These are phyloP conservation scores for Oncorhynchus nerka DNA, from an alignment of 2,113 vertebrate genomes.

Conservation along the genomic window DNA sequence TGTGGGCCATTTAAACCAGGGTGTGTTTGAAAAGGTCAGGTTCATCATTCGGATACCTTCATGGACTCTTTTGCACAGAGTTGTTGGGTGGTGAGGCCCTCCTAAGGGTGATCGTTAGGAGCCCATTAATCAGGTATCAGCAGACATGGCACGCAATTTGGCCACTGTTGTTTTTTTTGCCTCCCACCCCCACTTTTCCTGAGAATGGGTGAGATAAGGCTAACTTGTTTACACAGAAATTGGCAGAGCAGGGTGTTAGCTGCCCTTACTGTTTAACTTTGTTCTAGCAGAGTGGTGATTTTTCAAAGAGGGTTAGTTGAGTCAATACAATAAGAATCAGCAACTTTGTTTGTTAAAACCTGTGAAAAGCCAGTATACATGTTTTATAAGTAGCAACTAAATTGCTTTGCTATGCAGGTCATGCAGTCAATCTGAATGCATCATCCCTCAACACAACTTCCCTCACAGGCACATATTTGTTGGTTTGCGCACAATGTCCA, in stretches of 20 bases:
- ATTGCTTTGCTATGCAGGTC: too few relatives aligned
- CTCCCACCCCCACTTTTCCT: background rate
- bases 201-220: background rate
- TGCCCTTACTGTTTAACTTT: background rate
- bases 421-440: too few relatives aligned
- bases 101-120: slow-evolving; percentile 27
- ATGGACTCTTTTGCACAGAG: slow-evolving; percentile 22
- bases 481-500: too few relatives aligned
- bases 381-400: too few relatives aligned
- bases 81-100: slow-evolving; percentile 4
- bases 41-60: slow-evolving; percentile 30
- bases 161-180: background rate
- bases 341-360: too few relatives aligned
- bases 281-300: too few relatives aligned
- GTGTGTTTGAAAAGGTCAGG: slow-evolving; percentile 44
- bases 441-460: too few relatives aligned
- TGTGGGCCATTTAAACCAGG: slow-evolving; percentile 5
- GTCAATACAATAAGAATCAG: too few relatives aligned
- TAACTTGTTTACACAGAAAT: background rate
- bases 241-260: background rate
- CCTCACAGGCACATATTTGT: too few relatives aligned
- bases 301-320: too few relatives aligned
- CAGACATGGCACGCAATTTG: slow-evolving; percentile 22
- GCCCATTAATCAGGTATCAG: slow-evolving; percentile 34
- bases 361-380: too few relatives aligned